A percentile compares a stretch with the other conserved stretches of the same genome.
Evolutionary conservation across 2,113 vertebrate genomes (phyloP).

Genomic region (Pungitius pungitius): DNA sequence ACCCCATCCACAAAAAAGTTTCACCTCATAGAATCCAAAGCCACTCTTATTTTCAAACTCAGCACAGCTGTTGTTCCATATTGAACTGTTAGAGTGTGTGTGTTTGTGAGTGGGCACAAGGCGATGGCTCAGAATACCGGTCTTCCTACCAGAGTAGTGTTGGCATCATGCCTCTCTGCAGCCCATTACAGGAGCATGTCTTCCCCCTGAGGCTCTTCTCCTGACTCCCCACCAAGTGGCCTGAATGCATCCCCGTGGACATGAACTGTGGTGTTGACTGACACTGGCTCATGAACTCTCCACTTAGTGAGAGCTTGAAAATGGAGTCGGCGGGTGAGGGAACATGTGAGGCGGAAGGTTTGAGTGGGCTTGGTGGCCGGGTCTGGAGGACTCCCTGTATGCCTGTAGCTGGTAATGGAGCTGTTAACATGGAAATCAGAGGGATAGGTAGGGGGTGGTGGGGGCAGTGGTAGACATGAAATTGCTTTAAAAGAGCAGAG

Average conservation of each 20-base stretch:
- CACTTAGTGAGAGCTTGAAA: conserved; percentile 26
- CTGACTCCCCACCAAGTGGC: not conserved
- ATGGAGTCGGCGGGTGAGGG: not conserved
- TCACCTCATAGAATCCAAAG: not conserved
- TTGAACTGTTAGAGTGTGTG: too few relatives aligned
- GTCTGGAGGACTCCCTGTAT: conserved; percentile 32
- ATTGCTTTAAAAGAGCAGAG: conserved; percentile 43
- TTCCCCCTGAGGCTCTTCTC: not conserved
- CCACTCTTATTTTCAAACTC: not conserved
- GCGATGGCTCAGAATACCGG: too few relatives aligned
- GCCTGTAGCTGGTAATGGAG: conserved; percentile 59
- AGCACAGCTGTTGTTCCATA: too few relatives aligned
- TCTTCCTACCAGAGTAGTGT: not conserved
- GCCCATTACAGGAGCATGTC: not conserved
- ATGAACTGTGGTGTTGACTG: conserved; percentile 32
- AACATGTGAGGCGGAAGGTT: not conserved
- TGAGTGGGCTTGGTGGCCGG: not conserved
- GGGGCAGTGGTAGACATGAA: conserved; percentile 22
- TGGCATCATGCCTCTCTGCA: not conserved
- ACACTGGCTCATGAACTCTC: conserved; percentile 32
- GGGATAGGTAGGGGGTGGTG: not conserved
- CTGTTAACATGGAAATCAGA: conserved; percentile 74
- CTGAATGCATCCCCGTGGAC: conserved; percentile 27
- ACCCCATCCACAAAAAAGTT: not conserved
- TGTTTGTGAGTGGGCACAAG: too few relatives aligned